These are phyloP conservation scores for Pomacea canaliculata DNA, from an alignment of 2,888 invertebrate species.

Conservation along the genomic window DNA sequence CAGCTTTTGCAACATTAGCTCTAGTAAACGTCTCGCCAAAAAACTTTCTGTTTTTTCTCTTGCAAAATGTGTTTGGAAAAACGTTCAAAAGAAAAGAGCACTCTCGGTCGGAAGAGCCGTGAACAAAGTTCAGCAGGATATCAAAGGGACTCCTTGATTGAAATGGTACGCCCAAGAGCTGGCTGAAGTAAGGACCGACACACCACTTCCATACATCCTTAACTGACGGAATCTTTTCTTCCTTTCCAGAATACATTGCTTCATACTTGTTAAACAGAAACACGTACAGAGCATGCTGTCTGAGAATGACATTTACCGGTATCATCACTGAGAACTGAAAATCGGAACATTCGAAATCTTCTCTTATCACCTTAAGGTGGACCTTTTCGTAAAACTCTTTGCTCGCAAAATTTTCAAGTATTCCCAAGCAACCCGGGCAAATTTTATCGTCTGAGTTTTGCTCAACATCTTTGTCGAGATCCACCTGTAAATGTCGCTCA, in stretches of 20 bases:
- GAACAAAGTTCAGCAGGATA: slow-evolving; percentile 70
- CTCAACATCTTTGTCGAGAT: too few species aligned
- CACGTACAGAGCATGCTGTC: slow-evolving; percentile 50
- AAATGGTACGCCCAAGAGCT: slow-evolving; percentile 69
- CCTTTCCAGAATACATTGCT: slow-evolving; percentile 34
- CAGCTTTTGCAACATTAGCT: slow-evolving; percentile 59
- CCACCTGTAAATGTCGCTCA: background rate
- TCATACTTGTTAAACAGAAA: slow-evolving; percentile 47
- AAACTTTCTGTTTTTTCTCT: slow-evolving; percentile 55
- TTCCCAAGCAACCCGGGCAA: too few species aligned
- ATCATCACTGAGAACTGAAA: slow-evolving; percentile 55
- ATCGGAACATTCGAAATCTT: slow-evolving; percentile 45
- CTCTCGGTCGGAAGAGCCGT: slow-evolving; percentile 75
- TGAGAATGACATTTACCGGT: slow-evolving; percentile 52
- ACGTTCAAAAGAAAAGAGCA: slow-evolving; percentile 72
- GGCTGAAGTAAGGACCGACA: slow-evolving; percentile 76
- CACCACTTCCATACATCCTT: slow-evolving; percentile 88
- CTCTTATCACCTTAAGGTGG: slow-evolving; percentile 34
- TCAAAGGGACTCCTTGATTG: slow-evolving; percentile 64
- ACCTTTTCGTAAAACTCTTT: too few species aligned
- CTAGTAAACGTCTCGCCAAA: slow-evolving; percentile 59
- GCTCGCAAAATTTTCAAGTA: too few species aligned
- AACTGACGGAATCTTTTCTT: slow-evolving; percentile 70
- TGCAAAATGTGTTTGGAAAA: slow-evolving; percentile 56
- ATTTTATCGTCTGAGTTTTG: too few species aligned